Base-by-base conservation (phyloP, 2,797 vertebrate genomes). In the Odontamblyopus lacepedii region DNA sequence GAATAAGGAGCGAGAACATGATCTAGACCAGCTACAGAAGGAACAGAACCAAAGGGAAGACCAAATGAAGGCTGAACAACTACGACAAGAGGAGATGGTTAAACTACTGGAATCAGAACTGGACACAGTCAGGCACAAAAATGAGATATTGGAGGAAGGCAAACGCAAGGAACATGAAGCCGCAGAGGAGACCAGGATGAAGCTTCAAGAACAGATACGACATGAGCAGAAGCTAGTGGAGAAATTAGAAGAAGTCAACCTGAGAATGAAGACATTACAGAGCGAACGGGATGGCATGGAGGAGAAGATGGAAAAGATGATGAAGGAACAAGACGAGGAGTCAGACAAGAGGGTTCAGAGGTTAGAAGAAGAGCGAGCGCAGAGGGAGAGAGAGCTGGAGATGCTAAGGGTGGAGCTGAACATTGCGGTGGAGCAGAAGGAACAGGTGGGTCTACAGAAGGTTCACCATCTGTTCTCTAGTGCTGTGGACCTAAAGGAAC, bases 1-100 rank as follows among this genome's bases (percentile, higher is more conserved):
- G 69, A 67, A 67, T 4, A 67, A n/a, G 5, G 68, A 71, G 29
- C n/a, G 57, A 27, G 78, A 76, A 35, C 9, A 63, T 69, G 71
- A 50, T 61, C 23, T 63, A 19, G 65, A 12, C 70, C 29, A 7
- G 32, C 44, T 57, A 44, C 23, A 59, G 62, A 78, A 76, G 69
- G 53, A 65, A 50, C n/a, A 23, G 6, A 65, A 50, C 3, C 9
- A 57, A 41, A 6, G 57, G 69, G n/a, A 12, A 11, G 64, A 66
- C 27, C 61, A 63, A 38, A 63, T 41, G 3, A 44, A 64, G 41
- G 13, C 4, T 13, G 62, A 26, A 41, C 35, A 64, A 26, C 9
- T 41, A 44, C 23, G 26, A 73, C 41, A 67, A 44, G 32, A 67
- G 51, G 50, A 51, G 5, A 27, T 57, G 9, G 15, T 77, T 29